These are phyloP conservation scores for Caradrina clavipalpis DNA, from an alignment of 2,888 invertebrate genomes.

Conservation along the genomic window DNA sequence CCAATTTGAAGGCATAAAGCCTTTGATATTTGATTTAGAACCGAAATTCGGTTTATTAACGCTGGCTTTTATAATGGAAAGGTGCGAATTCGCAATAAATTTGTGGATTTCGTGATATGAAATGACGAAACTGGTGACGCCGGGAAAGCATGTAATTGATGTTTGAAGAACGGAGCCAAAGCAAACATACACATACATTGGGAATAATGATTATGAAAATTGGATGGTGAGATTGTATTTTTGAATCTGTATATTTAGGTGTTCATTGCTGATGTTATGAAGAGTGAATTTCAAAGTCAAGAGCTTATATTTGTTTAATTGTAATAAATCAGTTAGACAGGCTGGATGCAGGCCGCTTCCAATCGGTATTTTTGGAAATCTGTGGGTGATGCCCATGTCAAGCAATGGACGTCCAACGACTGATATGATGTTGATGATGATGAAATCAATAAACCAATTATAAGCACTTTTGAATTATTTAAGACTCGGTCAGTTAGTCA, in stretches of 20 bases:
- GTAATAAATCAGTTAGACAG: no score
- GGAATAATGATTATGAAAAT: neutral
- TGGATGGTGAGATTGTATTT: neutral
- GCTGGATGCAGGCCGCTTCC: no score
- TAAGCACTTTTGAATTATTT: no score
- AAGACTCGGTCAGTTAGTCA: no score
- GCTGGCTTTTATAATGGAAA: slow-evolving; percentile 57
- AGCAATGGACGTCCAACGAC: no score
- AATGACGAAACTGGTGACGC: slow-evolving; percentile 21
- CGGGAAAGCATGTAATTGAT: slow-evolving; percentile 24
- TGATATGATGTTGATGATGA: no score
- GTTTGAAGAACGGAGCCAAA: neutral
- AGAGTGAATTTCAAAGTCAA: no score
- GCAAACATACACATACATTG: neutral
- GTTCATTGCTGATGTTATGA: no score
- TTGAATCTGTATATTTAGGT: neutral
- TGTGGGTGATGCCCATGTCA: no score
- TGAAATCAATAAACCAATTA: no score
- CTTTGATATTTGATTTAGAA: slow-evolving; percentile 72
- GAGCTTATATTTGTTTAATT: no score
- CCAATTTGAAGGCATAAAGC: slow-evolving; percentile 64
- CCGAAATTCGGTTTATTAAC: slow-evolving; percentile 68
- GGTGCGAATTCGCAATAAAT: slow-evolving; percentile 58
- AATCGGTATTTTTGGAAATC: no score
- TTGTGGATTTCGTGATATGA: slow-evolving; percentile 36